Evolutionary conservation across 2,888 invertebrate species (phyloP).

Genomic region (Hyles lineata): DNA sequence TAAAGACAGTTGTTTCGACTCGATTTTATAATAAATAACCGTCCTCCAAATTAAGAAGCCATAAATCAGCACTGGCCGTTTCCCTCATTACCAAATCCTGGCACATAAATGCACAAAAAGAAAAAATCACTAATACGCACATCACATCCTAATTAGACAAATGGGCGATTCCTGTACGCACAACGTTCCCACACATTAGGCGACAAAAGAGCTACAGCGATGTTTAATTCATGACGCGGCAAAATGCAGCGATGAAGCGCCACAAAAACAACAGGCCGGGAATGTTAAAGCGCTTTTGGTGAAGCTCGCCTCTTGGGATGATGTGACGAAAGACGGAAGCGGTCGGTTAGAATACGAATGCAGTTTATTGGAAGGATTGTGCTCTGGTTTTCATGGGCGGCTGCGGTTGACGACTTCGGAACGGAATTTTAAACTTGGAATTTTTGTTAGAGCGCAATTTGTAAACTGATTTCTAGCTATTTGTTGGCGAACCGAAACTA

Average conservation of each 20-base stretch:
- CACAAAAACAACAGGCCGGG: conserved; percentile 44
- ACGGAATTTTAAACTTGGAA: background rate
- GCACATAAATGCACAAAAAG: conserved; percentile 2
- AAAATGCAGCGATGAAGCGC: conserved; percentile 43
- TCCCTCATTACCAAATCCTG: background rate
- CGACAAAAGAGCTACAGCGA: conserved; percentile 47
- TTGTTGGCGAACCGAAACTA: background rate
- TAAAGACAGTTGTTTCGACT: no score
- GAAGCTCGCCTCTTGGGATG: conserved; percentile 51
- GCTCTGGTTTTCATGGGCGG: conserved; percentile 35
- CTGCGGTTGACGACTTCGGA: conserved; percentile 2
- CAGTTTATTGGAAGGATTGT: conserved; percentile 31
- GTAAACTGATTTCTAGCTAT: background rate
- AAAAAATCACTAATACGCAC: conserved; percentile 23
- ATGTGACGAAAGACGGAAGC: conserved; percentile 48
- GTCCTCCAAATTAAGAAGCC: background rate
- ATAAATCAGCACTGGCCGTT: background rate
- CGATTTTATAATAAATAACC: background rate
- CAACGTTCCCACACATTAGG: conserved; percentile 42
- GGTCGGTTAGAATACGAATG: conserved; percentile 41
- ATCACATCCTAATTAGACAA: conserved; percentile 29
- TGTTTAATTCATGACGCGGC: conserved; percentile 68
- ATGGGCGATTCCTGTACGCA: conserved; percentile 22
- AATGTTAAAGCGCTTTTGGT: conserved; percentile 63
- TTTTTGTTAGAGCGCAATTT: background rate